Evolutionary conservation across 2,888 invertebrate species (phyloP), one percentile per base, ranked within the genome.

Genomic region (Eupsilia transversa): DNA sequence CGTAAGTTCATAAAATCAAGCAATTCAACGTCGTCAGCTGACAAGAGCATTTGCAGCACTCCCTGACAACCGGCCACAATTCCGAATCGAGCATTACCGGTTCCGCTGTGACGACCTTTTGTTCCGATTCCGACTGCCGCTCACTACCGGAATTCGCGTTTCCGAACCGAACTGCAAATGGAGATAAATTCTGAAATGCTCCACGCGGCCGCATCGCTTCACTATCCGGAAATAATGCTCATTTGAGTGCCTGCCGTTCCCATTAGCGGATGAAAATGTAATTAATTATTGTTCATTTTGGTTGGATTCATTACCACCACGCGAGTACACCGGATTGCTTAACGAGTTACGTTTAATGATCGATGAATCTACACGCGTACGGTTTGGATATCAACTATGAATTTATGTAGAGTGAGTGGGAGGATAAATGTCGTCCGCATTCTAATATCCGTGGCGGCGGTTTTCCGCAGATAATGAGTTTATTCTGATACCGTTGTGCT

Each of bases 71-170:
- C 88, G 85, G 88, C 91, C 92, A 90, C 93, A 93, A 93, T 92
- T 91, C 91, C 89, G 92, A 92, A 92, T 92, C 89, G 92, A 90
- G 91, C 93, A 93, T 94, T 93, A 92, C 92, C 92, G 89, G 91
- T 91, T 91, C 90, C 91, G 91, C 88, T 88, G 90, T 91, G 92
- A 88, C 90, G 91, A 93, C 91, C 94, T 94, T 94, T 94, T 94
- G 94, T 94, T 91, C 90, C 86, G 87, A 86, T 80, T 84, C 84
- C 88, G 83, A 88, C 85, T 85, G 83, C 87, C 89, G 86, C 86
- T 86, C 87, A 79, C 87, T 85, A 89, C 88, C 92, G 92, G 92
- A 92, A 92, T 89, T 91, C 88, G 91, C 90, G 91, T 90, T 92
- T 91, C 90, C 90, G 91, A 92, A 92, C 90, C 85, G 89, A 92